Base-by-base conservation (phyloP, 2,888 invertebrate genomes). In the Drosophila falleni region DNA sequence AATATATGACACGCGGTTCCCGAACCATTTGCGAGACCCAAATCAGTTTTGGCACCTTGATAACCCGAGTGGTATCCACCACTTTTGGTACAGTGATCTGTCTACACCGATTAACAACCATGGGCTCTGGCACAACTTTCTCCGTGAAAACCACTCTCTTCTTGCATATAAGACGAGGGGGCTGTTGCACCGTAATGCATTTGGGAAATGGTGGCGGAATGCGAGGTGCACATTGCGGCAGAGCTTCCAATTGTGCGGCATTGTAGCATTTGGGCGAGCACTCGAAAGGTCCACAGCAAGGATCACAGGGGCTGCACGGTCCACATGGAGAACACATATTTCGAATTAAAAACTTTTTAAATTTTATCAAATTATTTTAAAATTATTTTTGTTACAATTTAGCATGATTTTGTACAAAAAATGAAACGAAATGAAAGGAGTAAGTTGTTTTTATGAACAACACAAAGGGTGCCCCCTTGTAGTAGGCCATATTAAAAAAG, bases 1-100 rank as follows among this genome's bases (percentile, higher is more conserved):
- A 88, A 61, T 90, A 91, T n/a, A 90, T 85, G 23, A 91, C 89
- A 53, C 89, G 79, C 2, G 91, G 91, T 50, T 91, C 91, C 16
- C 88, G 90, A 46, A 90, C 86, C 82, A 90, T 80, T 69, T 90
- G 90, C 15, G 87, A 86, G 11, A 90, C 87, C 51, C 51, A 51
- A 51, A 51, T 51, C 33, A 51, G 35, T n/a, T 51, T 51, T 3
- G 51, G 51, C 23, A 51, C 51, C 35, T 51, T 51, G 6, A 51
- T 51, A 11, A 51, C 51, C 9, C 51, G 51, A 8, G 51, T 51
- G 10, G 51, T 11, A n/a, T 51, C 51, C 51, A 51, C 51, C 5
- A 51, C 51, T 23, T 51, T 51, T 1, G 51, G 51, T 9, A 51
- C 51, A 13, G 51, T 51, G 23, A 51, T 51, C 35, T 51, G 51